Evolutionary conservation across 2,888 invertebrate species (phyloP).

Genomic region (Meteorus cinctellus): DNA sequence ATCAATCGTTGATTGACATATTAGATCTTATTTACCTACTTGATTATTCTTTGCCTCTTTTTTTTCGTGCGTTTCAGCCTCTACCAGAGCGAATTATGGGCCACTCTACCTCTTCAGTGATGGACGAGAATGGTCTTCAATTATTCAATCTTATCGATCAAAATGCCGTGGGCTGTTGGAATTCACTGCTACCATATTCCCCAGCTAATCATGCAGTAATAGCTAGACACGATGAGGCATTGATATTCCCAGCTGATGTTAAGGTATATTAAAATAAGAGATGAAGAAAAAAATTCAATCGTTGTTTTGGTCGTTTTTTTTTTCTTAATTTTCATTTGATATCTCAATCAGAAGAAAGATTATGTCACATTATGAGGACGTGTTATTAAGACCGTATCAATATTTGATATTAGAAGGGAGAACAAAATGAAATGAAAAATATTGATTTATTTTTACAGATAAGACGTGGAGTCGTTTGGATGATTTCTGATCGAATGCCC

Average conservation of each 20-base stretch:
- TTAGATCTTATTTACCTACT: not conserved
- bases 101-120: constrained; percentile 84
- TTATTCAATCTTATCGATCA: constrained; percentile 86
- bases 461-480: constrained; percentile 82
- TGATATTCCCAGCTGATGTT: constrained; percentile 87
- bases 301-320: not conserved
- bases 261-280: constrained; percentile 75
- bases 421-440: not conserved
- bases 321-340: not conserved
- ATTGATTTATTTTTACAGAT: constrained; percentile 72
- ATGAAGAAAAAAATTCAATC: not conserved
- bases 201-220: constrained; percentile 81
- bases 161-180: constrained; percentile 90
- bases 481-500: constrained; percentile 88
- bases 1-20: constrained; percentile 7
- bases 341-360: not conserved
- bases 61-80: constrained; percentile 53
- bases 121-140: constrained; percentile 84
- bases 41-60: not conserved
- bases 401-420: not conserved
- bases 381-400: too few relatives aligned
- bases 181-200: constrained; percentile 79
- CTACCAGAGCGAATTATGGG: constrained; percentile 79
- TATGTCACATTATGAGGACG: too few relatives aligned
- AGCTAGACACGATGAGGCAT: constrained; percentile 83